A percentile compares a stretch with the other conserved stretches of the same genome.
Evolutionary conservation across 2,797 vertebrate genomes (phyloP).

Genomic region (Etheostoma nigrum): DNA sequence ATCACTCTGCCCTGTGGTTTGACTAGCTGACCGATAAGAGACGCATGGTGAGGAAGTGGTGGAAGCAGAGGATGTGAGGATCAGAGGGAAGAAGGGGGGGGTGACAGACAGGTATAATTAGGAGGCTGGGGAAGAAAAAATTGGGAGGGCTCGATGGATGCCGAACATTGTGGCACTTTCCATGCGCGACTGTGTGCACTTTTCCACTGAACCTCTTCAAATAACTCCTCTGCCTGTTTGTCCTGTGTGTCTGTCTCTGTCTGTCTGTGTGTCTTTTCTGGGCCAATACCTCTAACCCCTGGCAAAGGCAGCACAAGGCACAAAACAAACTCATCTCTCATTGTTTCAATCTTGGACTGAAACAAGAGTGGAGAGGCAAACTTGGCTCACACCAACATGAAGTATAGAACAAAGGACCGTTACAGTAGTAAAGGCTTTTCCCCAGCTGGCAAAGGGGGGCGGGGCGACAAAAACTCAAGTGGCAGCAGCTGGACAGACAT

Average conservation of each 20-base stretch:
- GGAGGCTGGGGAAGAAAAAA: constrained; percentile 16
- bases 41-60: constrained; percentile 3
- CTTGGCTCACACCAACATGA: constrained; percentile 84
- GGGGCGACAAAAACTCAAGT: constrained; percentile 27
- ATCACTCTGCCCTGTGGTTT: constrained; percentile 39
- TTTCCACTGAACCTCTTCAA: constrained; percentile 53
- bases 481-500: constrained; percentile 59
- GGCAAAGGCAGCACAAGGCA: constrained; percentile 15
- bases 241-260: constrained; percentile 47
- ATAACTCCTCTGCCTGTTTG: constrained; percentile 63
- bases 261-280: constrained; percentile 50
- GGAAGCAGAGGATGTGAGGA: constrained; percentile 4
- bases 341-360: constrained; percentile 69
- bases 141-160: constrained; percentile 18
- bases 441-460: constrained; percentile 45
- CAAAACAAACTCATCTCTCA: constrained; percentile 42
- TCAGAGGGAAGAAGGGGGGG: not conserved
- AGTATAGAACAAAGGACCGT: constrained; percentile 51
- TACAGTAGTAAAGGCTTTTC: constrained; percentile 41
- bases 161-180: constrained; percentile 21
- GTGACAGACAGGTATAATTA: constrained; percentile 26
- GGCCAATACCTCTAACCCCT: constrained; percentile 23
- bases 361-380: constrained; percentile 79
- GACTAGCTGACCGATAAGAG: constrained; percentile 50
- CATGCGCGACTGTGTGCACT: constrained; percentile 24